Percentiles rank a stretch among this genome's conserved stretches.
Conservation (phyloP, 2,113 vertebrate genomes). For the Oryzias woworae region DNA sequence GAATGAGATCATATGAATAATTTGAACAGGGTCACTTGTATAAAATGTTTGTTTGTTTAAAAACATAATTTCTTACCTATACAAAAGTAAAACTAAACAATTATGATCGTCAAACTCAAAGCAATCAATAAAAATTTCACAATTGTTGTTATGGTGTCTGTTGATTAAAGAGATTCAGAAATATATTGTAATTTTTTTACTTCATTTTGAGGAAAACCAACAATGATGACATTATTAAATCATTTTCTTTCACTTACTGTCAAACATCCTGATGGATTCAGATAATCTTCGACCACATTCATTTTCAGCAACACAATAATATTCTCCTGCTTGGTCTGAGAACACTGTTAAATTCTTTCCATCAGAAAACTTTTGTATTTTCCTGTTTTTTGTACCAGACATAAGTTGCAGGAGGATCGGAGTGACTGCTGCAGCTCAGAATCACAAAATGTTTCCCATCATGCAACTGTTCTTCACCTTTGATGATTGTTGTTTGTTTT, state of each 20-base stretch:
- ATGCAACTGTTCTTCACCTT: not conserved
- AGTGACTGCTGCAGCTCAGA: conserved; percentile 56
- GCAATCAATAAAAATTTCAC: no score
- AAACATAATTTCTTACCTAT: conserved; percentile 45
- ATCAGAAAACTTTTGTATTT: fast-evolving
- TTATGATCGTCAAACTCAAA: no score
- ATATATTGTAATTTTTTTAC: no score
- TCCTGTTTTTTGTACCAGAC: conserved; percentile 46
- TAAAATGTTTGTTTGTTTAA: no score
- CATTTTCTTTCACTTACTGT: conserved; percentile 45
- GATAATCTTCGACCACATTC: conserved; percentile 9
- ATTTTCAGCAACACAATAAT: conserved; percentile 65
- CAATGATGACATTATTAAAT: no score
- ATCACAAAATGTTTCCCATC: not conserved
- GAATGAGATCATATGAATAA: not conserved
- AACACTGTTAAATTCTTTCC: conserved; percentile 23
- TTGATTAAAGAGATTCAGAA: no score
- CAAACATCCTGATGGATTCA: conserved; percentile 7
- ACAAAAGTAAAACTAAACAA: conserved; percentile 11
- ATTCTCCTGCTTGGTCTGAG: conserved; percentile 46
- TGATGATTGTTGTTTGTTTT: conserved; percentile 28
- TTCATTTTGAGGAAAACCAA: no score
- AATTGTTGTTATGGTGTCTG: no score
- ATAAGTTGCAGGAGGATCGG: conserved; percentile 37
- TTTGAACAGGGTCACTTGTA: no score